phyloP scores from a whole-genome alignment of 2,888 invertebrate species.

The Ashinkailepas kermadecensis region DNA sequence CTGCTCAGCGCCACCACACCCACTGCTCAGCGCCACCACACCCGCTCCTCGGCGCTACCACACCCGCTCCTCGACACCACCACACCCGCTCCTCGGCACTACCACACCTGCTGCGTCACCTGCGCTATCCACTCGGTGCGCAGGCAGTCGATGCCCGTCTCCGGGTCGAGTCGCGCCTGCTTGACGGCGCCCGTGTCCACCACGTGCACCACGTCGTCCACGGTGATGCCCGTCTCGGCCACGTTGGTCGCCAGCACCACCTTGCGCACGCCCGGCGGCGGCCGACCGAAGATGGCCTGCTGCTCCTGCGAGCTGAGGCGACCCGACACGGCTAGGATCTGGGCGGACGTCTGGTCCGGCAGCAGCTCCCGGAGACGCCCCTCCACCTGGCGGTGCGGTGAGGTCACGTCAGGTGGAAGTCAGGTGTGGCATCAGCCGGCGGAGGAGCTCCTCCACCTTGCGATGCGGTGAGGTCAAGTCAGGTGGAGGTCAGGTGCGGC shows the following conservation, averaged over 20 bases:
- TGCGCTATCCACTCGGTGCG: conserved; percentile 55
- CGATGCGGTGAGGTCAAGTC: too few relatives aligned
- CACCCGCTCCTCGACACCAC: too few relatives aligned
- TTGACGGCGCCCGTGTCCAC: conserved; percentile 58
- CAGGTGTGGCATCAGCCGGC: too few relatives aligned
- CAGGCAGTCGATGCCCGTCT: conserved; percentile 43
- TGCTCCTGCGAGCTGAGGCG: conserved; percentile 54
- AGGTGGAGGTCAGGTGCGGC: conserved; percentile 14
- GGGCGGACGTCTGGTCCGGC: conserved; percentile 22
- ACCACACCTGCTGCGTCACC: conserved; percentile 41
- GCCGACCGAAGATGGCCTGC: conserved; percentile 49
- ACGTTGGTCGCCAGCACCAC: conserved; percentile 64
- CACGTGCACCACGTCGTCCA: conserved; percentile 61
- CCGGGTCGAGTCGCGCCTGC: conserved; percentile 45
- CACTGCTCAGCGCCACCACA: too few relatives aligned
- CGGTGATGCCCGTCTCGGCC: conserved; percentile 64
- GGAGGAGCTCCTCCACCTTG: too few relatives aligned
- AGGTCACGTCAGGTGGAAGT: too few relatives aligned
- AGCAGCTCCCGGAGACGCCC: conserved; percentile 23
- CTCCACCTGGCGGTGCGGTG: conserved; percentile 17
- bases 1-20: too few relatives aligned
- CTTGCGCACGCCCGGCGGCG: conserved; percentile 52
- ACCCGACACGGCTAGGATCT: conserved; percentile 50
- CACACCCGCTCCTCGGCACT: too few relatives aligned
- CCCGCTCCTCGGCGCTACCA: too few relatives aligned